Conservation (phyloP, 2,888 invertebrate genomes). For the Trachelus iudaicus region DNA sequence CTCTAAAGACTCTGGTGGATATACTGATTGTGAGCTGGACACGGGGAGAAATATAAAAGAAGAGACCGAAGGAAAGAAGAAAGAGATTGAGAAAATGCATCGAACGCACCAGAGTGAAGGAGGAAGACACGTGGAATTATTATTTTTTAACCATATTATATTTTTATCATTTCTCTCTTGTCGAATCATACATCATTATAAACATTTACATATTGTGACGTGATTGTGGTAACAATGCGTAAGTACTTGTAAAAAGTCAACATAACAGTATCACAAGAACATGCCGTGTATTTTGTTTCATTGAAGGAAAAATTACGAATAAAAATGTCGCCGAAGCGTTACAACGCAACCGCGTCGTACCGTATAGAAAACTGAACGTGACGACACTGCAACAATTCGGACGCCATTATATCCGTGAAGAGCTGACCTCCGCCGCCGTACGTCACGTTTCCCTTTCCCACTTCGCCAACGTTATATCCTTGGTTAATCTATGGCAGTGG, state of each 20-base stretch:
- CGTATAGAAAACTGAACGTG: conserved; percentile 1
- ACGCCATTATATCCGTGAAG: neutral
- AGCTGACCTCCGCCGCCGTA: no score
- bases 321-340: conserved; percentile 1
- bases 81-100: no score
- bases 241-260: conserved; percentile 51
- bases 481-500: no score
- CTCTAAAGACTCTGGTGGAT: no score
- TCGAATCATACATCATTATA: conserved; percentile 48
- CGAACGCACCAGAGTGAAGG: no score
- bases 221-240: conserved; percentile 50
- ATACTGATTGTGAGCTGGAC: no score
- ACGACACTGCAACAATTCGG: no score
- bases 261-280: conserved; percentile 43
- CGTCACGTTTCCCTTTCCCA: no score
- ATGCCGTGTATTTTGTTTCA: conserved; percentile 18
- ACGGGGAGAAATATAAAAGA: no score
- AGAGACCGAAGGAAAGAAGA: no score
- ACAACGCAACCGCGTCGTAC: no score
- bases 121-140: neutral
- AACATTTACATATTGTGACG: conserved; percentile 51
- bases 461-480: no score
- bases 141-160: conserved; percentile 46
- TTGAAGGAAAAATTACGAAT: conserved; percentile 12
- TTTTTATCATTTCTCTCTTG: conserved; percentile 37